Conservation (phyloP, 2,797 vertebrate species). For the Sylvilagus floridanus region DNA sequence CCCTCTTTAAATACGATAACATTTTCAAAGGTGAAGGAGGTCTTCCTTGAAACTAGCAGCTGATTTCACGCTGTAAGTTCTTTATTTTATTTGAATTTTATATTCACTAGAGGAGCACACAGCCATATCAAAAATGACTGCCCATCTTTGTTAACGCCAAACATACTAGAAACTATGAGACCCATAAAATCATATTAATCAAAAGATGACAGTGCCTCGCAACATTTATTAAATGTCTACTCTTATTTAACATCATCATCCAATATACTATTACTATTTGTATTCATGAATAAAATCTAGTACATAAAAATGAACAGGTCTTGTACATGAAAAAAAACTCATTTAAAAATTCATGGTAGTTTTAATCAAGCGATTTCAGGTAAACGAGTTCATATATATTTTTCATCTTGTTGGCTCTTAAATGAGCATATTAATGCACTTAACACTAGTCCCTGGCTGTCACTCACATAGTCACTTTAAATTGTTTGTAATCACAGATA, state of each 20-base stretch:
- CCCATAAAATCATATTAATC: conserved; percentile 51
- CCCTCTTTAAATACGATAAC: conserved; percentile 63
- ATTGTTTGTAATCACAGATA: conserved; percentile 2
- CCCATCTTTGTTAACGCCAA: conserved; percentile 27
- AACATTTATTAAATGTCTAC: neutral
- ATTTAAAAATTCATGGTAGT: neutral
- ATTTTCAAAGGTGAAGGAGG: conserved; percentile 67
- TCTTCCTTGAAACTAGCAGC: conserved; percentile 61
- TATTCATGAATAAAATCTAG: conserved; percentile 9
- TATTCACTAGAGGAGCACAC: conserved; percentile 27
- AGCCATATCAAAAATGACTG: conserved; percentile 6
- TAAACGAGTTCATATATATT: neutral
- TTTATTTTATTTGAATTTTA: conserved; percentile 59
- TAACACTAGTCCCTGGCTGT: neutral
- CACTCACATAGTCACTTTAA: neutral
- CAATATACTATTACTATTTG: neutral
- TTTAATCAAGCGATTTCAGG: conserved; percentile 32
- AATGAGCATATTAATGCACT: neutral
- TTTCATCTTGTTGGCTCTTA: conserved; percentile 34
- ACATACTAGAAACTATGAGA: neutral
- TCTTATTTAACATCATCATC: conserved; percentile 13
- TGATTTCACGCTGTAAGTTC: conserved; percentile 68
- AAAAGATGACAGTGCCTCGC: neutral
- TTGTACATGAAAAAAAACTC: neutral
- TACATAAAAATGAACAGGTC: neutral